Conservation (phyloP, 2,113 vertebrate species). For the Labrus mixtus region DNA sequence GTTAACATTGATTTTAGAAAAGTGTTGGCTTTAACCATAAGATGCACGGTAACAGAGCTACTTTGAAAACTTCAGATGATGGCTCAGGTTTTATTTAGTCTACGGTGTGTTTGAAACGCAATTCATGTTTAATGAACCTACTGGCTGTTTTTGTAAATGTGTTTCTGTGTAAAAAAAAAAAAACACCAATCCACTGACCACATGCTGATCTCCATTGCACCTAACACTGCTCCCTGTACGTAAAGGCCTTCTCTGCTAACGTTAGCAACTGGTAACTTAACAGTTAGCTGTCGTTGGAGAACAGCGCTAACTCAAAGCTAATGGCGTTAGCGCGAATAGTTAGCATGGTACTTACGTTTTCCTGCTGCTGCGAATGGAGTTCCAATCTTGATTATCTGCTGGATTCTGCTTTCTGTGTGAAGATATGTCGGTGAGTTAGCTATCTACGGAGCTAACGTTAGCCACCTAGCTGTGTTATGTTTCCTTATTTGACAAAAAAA, state of each 20-base stretch:
- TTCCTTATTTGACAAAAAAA: constrained; percentile 79
- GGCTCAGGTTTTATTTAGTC: constrained; percentile 13
- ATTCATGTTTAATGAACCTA: constrained; percentile 5
- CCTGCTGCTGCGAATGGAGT: constrained; percentile 67
- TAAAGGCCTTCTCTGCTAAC: constrained; percentile 61
- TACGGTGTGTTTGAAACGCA: constrained; percentile 4
- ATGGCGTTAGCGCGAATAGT: constrained; percentile 63
- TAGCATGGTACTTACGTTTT: constrained; percentile 80
- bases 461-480: constrained; percentile 73
- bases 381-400: constrained; percentile 68
- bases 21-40: constrained; percentile 13
- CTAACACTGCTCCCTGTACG: constrained; percentile 48
- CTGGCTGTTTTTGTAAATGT: constrained; percentile 25
- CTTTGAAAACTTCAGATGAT: constrained; percentile 40
- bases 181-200: constrained; percentile 63
- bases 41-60: constrained; percentile 8
- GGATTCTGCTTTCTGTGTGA: constrained; percentile 48
- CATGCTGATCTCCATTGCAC: constrained; percentile 56
- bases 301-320: constrained; percentile 59
- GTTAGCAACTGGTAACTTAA: constrained; percentile 58
- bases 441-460: constrained; percentile 67
- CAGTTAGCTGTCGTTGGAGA: constrained; percentile 51
- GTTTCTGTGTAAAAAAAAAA: constrained; percentile 47
- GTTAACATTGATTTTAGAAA: too few species aligned
- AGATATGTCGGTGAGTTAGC: constrained; percentile 62